Evolutionary conservation across 2,888 invertebrate genomes (phyloP).

Genomic region (Yponomeuta malinellus): DNA sequence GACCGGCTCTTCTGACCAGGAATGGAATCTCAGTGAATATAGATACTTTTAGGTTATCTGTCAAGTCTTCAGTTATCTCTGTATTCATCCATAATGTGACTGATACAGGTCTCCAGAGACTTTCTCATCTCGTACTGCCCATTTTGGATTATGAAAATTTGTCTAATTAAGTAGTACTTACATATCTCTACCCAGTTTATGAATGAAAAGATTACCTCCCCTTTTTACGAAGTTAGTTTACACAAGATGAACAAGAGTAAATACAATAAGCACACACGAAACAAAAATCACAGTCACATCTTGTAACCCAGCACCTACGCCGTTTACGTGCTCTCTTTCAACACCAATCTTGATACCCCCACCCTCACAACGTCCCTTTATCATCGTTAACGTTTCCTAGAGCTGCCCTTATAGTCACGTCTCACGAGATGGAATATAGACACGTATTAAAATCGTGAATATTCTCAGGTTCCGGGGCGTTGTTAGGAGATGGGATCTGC

Average conservation of each 20-base stretch:
- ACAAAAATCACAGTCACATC: not conserved
- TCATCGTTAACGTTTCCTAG: not conserved
- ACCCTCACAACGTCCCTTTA: not conserved
- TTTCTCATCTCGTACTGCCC: no score
- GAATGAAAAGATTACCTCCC: no score
- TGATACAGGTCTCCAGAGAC: no score
- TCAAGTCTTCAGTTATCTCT: no score
- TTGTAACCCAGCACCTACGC: slow-evolving; percentile 1
- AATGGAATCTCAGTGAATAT: no score
- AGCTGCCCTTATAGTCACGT: slow-evolving; percentile 43
- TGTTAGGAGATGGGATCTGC: not conserved
- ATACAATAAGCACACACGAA: not conserved
- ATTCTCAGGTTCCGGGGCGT: slow-evolving; percentile 31
- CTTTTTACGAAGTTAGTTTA: not conserved
- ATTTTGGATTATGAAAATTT: no score
- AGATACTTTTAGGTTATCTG: no score
- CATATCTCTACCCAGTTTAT: no score
- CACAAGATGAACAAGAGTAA: not conserved
- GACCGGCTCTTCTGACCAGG: not conserved
- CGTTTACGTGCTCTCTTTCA: not conserved
- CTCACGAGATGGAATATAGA: slow-evolving; percentile 23
- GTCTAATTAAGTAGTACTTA: no score
- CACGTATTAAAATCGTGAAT: slow-evolving; percentile 35
- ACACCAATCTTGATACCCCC: not conserved
- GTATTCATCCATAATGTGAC: no score